These are phyloP conservation scores for Pteronotus mesoamericanus DNA, from an alignment of 2,797 vertebrate species.

Conservation along the genomic window DNA sequence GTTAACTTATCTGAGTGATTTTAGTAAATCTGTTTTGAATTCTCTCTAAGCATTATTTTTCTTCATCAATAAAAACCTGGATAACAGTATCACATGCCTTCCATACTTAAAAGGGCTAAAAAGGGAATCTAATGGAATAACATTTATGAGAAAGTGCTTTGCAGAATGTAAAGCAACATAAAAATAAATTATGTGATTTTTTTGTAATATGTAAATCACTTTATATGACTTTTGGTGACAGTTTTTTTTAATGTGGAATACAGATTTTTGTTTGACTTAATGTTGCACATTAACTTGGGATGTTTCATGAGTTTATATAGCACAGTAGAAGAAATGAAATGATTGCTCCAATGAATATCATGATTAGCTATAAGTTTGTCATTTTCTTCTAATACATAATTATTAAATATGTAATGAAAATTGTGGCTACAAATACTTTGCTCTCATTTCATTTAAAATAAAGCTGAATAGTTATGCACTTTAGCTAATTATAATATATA, in stretches of 20 bases:
- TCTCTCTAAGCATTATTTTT: background rate
- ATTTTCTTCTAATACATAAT: constrained; percentile 47
- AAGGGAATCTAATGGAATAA: background rate
- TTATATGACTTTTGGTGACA: background rate
- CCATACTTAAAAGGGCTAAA: background rate
- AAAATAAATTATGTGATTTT: background rate
- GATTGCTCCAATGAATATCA: constrained; percentile 50
- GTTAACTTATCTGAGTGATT: background rate
- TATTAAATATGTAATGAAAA: constrained; percentile 69
- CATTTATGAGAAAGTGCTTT: background rate
- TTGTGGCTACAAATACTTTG: constrained; percentile 32
- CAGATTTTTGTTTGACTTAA: constrained; percentile 57
- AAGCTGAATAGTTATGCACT: constrained; percentile 38
- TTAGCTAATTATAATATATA: constrained; percentile 59
- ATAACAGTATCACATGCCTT: background rate
- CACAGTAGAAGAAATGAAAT: constrained; percentile 61
- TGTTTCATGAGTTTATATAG: constrained; percentile 25
- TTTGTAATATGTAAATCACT: background rate
- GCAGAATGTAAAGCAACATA: background rate
- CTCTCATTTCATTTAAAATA: constrained; percentile 54
- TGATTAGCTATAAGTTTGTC: constrained; percentile 57
- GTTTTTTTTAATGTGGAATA: background rate
- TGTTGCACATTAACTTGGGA: constrained; percentile 35
- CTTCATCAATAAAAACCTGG: background rate
- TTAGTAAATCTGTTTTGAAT: background rate